phyloP scores from a whole-genome alignment of 2,888 invertebrate genomes.

The Heteropelma amictum region DNA sequence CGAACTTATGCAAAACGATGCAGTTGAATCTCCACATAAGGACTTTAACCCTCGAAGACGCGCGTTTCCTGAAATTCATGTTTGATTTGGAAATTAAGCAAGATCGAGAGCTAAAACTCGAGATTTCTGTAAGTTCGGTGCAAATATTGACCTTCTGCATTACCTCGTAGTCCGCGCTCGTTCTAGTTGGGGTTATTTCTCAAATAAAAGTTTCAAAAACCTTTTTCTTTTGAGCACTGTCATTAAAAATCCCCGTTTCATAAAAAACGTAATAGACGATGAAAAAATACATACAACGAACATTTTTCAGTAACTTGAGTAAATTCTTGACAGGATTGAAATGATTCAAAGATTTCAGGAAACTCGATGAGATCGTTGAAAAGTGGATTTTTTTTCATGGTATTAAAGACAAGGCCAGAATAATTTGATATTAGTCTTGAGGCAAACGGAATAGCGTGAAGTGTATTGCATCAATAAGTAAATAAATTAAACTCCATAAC shows the following conservation, averaged over 20 bases:
- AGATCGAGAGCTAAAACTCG: conserved; percentile 42
- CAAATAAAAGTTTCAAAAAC: conserved; percentile 12
- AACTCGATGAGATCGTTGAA: too few species aligned
- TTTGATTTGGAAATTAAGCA: conserved; percentile 57
- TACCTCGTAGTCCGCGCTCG: conserved; percentile 46
- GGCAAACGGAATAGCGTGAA: too few species aligned
- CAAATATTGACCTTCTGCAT: conserved; percentile 57
- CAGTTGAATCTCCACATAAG: conserved; percentile 14
- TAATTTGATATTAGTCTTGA: too few species aligned
- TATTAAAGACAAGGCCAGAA: too few species aligned
- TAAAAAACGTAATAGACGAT: too few species aligned
- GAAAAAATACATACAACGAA: background rate
- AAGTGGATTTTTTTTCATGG: background rate
- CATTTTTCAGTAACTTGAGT: background rate
- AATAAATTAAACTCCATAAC: conserved; percentile 47
- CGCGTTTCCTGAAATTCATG: conserved; percentile 28
- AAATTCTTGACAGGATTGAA: too few species aligned
- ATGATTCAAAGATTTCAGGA: too few species aligned
- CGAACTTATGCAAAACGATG: background rate
- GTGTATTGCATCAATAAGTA: background rate
- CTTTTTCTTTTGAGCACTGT: conserved; percentile 5
- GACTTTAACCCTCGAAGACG: conserved; percentile 2
- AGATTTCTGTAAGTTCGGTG: conserved; percentile 28
- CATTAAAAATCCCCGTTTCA: too few species aligned
- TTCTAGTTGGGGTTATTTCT: background rate